Evolutionary conservation across 1,140 invertebrate species (phyloP).

Genomic region (Dreissena rostriformis): DNA sequence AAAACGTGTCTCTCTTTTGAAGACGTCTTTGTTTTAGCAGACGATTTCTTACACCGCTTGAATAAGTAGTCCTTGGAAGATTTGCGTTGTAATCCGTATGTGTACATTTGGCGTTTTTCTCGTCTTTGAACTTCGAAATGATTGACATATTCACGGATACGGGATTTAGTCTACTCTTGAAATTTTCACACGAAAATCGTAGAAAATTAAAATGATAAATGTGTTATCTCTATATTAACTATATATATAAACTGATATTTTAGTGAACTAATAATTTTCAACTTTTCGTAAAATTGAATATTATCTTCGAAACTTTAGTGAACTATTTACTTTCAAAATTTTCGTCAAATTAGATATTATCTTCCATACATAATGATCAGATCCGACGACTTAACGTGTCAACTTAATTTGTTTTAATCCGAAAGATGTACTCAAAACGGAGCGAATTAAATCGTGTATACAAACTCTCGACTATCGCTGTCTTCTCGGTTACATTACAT

Average conservation of each 20-base stretch:
- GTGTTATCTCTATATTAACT: no score
- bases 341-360: no score
- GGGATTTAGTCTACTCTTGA: slow-evolving; percentile 20
- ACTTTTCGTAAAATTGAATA: no score
- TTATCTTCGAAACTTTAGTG: no score
- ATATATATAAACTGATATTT: no score
- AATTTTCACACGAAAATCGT: no score
- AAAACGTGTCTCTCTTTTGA: slow-evolving; percentile 4
- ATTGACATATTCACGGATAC: slow-evolving; percentile 50
- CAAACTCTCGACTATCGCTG: background rate
- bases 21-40: slow-evolving; percentile 44
- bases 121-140: slow-evolving; percentile 45
- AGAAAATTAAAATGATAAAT: no score
- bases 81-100: slow-evolving; percentile 38
- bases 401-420: slow-evolving; percentile 20
- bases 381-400: background rate
- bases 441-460: slow-evolving; percentile 12
- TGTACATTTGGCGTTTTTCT: slow-evolving; percentile 37
- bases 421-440: slow-evolving; percentile 47
- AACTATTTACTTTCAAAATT: no score
- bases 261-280: no score
- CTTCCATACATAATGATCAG: no score
- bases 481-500: slow-evolving; percentile 8
- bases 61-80: slow-evolving; percentile 27
- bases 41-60: slow-evolving; percentile 22